Percentiles rank a stretch among this genome's conserved stretches.
phyloP scores from a whole-genome alignment of 2,113 vertebrate species.

The Apodemus sylvaticus region DNA sequence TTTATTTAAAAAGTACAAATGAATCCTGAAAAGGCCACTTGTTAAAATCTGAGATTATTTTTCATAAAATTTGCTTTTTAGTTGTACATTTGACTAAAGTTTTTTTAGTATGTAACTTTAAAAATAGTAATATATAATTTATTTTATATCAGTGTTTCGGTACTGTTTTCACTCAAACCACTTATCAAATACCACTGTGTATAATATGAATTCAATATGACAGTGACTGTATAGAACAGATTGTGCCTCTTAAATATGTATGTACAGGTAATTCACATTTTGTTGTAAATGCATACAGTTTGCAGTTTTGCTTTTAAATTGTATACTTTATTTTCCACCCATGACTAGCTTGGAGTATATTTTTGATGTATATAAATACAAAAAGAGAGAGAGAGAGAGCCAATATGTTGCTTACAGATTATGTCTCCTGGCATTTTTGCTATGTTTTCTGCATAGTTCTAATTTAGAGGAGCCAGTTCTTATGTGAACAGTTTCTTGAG shows the following conservation, averaged over 20 bases:
- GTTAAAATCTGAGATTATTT: constrained; percentile 34
- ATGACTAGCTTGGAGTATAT: neutral
- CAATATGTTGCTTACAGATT: neutral
- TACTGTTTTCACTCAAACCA: constrained; percentile 74
- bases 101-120: constrained; percentile 73
- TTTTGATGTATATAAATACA: constrained; percentile 5
- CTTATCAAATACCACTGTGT: constrained; percentile 53
- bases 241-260: constrained; percentile 69
- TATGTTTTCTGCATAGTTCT: neutral
- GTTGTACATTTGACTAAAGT: constrained; percentile 62
- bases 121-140: constrained; percentile 77
- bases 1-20: constrained; percentile 60
- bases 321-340: constrained; percentile 47
- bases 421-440: neutral
- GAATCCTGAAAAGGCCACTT: constrained; percentile 44
- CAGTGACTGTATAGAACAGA: constrained; percentile 59
- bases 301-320: constrained; percentile 71
- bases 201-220: constrained; percentile 37
- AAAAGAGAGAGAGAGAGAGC: neutral
- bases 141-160: constrained; percentile 77
- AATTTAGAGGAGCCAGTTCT: neutral
- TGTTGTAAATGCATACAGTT: constrained; percentile 71
- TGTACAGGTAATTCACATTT: constrained; percentile 55
- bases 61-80: constrained; percentile 55
- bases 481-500: neutral